Evolutionary conservation across 2,888 invertebrate species (phyloP).

Genomic region (Ypsolopha sequella): DNA sequence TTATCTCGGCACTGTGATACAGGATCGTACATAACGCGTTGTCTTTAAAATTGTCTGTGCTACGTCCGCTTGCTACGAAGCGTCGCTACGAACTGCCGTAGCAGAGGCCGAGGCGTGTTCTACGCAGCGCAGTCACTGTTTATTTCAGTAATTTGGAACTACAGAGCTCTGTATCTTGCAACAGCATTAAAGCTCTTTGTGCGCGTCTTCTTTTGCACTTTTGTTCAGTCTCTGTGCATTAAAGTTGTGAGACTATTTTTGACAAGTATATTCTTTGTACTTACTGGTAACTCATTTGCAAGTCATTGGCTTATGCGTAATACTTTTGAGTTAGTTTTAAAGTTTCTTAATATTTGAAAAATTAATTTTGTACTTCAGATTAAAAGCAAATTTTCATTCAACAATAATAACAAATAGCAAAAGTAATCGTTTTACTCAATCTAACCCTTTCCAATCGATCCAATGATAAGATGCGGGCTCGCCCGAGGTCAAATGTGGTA

Average conservation of each 20-base stretch:
- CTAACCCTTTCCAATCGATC: not conserved
- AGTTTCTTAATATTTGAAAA: no score
- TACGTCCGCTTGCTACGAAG: slow-evolving; percentile 40
- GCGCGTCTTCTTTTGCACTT: slow-evolving; percentile 46
- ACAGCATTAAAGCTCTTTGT: slow-evolving; percentile 63
- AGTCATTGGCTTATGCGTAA: no score
- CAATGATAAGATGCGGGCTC: slow-evolving; percentile 9
- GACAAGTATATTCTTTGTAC: not conserved
- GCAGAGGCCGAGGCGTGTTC: slow-evolving; percentile 10
- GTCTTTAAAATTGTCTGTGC: slow-evolving; percentile 26
- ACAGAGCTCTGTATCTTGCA: slow-evolving; percentile 55
- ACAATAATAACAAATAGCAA: no score
- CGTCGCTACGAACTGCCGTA: slow-evolving; percentile 53
- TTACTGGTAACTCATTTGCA: no score
- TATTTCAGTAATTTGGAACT: slow-evolving; percentile 45
- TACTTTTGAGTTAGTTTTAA: no score
- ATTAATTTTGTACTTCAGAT: no score
- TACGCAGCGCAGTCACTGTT: slow-evolving; percentile 39
- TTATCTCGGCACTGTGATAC: slow-evolving; percentile 40
- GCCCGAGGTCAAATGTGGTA: slow-evolving; percentile 32
- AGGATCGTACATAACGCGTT: slow-evolving; percentile 55
- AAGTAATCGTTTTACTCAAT: not conserved
- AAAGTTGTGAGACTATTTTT: slow-evolving; percentile 12
- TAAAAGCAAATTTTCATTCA: no score
- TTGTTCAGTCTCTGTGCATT: slow-evolving; percentile 46